phyloP scores from a whole-genome alignment of 2,888 invertebrate species.

The Oscheius sp. region DNA sequence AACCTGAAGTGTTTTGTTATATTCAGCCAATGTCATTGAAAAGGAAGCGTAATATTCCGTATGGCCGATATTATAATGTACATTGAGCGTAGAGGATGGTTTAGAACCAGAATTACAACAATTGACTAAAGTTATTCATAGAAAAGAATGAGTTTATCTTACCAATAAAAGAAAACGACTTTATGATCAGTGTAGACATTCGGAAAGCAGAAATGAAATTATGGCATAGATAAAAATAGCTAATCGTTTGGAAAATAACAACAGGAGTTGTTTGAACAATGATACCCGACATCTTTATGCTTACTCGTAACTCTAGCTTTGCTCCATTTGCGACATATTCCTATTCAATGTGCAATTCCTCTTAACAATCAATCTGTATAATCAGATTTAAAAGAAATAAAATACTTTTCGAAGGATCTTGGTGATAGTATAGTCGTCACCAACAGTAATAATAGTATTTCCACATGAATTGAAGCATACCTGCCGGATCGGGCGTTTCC shows the following conservation, averaged over 20 bases:
- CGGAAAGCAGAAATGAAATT: background rate
- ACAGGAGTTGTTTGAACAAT: background rate
- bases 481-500: constrained; percentile 13
- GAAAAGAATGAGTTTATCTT: background rate
- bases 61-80: background rate
- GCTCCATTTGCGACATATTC: too few relatives aligned
- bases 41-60: background rate
- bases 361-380: too few relatives aligned
- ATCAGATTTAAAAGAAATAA: too few relatives aligned
- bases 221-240: background rate
- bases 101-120: background rate
- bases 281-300: background rate
- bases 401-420: background rate
- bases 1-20: background rate
- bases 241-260: background rate
- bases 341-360: too few relatives aligned
- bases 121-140: background rate
- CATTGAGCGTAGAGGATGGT: constrained; percentile 1
- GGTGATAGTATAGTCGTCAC: constrained; percentile 19
- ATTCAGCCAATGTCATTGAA: background rate
- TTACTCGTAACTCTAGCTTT: too few relatives aligned
- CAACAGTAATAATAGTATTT: constrained; percentile 19
- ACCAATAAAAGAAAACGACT: constrained; percentile 1
- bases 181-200: constrained; percentile 1
- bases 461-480: constrained; percentile 18